Base-by-base conservation (phyloP, 1,140 invertebrate species). In the Apocrypta bakeri region DNA sequence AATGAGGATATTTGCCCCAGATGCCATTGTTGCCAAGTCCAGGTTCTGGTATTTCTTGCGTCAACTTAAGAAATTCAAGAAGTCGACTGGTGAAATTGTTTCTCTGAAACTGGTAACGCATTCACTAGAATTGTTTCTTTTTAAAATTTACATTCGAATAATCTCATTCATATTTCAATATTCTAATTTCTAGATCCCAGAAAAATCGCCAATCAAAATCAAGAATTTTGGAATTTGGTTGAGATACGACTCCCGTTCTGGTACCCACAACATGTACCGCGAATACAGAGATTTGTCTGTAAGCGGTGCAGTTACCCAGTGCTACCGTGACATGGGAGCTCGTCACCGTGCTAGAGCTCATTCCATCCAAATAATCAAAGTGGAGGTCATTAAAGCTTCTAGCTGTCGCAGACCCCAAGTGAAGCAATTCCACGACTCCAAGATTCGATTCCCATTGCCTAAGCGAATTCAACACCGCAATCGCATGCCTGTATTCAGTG, bases 191-290 rank as follows among this genome's bases (percentile, higher is more conserved):
- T 84, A 97, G 96, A 93, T 99, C 81, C 94, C 96, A 81, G 98
- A 99, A 89, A 98, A 96, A 88, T 96, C 96, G 56, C 98, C 98
- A 17, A 93, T 96, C 6, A 97, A 96, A 89, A 98, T 99, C 84
- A 99, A 99, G 95, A 99, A 99, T 93, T 99, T 98, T 93, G 99
- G 99, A 85, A 98, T 99, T 87, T 99, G 98, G 98, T 92, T 99
- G 89, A 95, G 99, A 86, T 98, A 98, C 90, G 98, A 99, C 89
- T 99, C 98, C 0, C 94, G 99, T 79, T 99, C 98, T 71, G 99
- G 98, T 76, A 99, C 98, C 56, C 99, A 99, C 93, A 99, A 99
- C 93, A 99, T 99, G 98, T 99, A 99, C 96, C 95, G 98, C 78
- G 99, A 99, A 93, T 99, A 99, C 93, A 95, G 99, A 86, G 99